Percentiles rank a stretch among this genome's conserved stretches.
Conservation (phyloP, 2,113 vertebrate genomes). For the Dicerorhinus sumatrensis region DNA sequence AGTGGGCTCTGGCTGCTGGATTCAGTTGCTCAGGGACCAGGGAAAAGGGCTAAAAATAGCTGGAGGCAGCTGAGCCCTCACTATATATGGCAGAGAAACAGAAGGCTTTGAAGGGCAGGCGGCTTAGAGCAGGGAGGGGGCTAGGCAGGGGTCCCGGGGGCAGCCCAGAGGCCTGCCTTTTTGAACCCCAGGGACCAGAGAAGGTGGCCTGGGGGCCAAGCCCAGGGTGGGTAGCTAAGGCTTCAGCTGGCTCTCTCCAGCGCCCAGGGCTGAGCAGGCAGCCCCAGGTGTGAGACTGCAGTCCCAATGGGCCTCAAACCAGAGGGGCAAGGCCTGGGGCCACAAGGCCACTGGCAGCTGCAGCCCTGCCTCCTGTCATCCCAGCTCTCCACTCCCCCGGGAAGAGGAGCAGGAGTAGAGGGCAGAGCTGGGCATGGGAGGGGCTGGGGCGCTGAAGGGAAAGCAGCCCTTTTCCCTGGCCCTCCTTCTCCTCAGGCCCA, state of each 20-base stretch:
- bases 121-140: conserved; percentile 82
- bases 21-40: conserved; percentile 87
- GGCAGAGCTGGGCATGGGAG: background rate
- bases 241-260: background rate
- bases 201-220: background rate
- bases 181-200: conserved; percentile 8
- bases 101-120: conserved; percentile 82
- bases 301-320: background rate
- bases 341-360: background rate
- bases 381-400: background rate
- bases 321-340: background rate
- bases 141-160: conserved; percentile 82
- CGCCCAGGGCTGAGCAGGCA: background rate
- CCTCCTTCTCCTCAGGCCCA: conserved; percentile 78
- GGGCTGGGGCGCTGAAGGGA: background rate
- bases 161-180: conserved; percentile 53
- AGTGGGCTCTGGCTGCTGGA: conserved; percentile 86
- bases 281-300: background rate
- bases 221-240: background rate
- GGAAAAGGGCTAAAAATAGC: conserved; percentile 92
- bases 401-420: background rate
- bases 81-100: conserved; percentile 91
- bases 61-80: conserved; percentile 84
- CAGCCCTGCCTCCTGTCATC: background rate
- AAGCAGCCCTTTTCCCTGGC: background rate